phyloP scores from a whole-genome alignment of 2,888 invertebrate genomes.

The Mythimna ferrago region DNA sequence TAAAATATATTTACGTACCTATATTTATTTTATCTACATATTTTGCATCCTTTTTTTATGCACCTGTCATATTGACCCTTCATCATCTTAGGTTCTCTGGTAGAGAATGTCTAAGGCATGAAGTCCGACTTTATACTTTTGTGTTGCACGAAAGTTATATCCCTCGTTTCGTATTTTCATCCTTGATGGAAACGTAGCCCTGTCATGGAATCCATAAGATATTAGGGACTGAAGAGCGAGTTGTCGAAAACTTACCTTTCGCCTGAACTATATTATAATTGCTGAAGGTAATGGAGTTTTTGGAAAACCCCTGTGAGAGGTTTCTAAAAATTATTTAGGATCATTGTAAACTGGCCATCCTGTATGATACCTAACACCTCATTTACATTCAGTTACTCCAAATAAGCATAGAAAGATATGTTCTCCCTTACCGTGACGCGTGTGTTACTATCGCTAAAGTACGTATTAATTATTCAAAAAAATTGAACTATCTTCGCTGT shows the following conservation, averaged over 20 bases:
- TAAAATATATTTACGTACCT: too few species aligned
- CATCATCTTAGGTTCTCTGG: too few species aligned
- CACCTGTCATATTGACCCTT: too few species aligned
- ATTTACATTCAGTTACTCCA: neutral
- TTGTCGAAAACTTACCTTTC: neutral
- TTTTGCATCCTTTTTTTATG: too few species aligned
- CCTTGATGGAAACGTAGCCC: neutral
- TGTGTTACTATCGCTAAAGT: neutral
- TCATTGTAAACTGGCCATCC: neutral
- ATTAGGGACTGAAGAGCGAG: neutral
- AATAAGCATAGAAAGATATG: neutral
- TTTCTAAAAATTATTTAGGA: neutral
- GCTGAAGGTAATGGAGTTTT: neutral
- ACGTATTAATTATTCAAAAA: neutral
- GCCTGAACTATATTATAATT: neutral
- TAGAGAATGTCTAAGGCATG: neutral
- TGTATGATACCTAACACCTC: neutral
- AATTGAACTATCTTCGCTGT: neutral
- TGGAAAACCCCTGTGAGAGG: neutral
- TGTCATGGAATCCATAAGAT: neutral
- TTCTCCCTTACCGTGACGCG: neutral
- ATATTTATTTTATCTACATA: too few species aligned
- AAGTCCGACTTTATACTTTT: neutral
- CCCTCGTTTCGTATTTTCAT: neutral
- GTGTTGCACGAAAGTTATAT: too few species aligned